Percentiles rank a stretch among this genome's conserved stretches.
Evolutionary conservation across 2,797 vertebrate species (phyloP).

Genomic region (Danionella dracula): DNA sequence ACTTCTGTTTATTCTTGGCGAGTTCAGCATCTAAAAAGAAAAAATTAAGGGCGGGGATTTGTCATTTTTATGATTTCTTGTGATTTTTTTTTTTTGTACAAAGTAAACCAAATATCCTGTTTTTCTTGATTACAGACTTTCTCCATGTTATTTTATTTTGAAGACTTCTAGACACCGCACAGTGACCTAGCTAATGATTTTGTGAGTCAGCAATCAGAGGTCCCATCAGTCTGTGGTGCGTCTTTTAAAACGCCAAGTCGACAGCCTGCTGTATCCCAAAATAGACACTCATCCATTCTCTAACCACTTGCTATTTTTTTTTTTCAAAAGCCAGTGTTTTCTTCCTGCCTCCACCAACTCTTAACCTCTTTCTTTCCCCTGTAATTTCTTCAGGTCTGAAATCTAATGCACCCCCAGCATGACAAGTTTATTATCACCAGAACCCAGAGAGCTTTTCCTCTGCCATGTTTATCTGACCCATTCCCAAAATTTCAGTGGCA

Average conservation of each 20-base stretch:
- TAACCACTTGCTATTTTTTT: neutral
- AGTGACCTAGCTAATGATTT: constrained; percentile 62
- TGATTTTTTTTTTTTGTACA: constrained; percentile 7
- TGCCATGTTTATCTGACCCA: constrained; percentile 77
- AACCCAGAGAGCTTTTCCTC: constrained; percentile 69
- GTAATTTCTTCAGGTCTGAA: constrained; percentile 44
- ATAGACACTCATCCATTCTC: constrained; percentile 25
- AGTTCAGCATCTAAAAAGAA: neutral
- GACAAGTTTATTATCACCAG: constrained; percentile 76
- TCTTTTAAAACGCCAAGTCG: constrained; percentile 52
- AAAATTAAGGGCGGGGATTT: too few relatives aligned
- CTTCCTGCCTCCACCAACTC: constrained; percentile 8
- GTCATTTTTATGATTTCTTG: too few relatives aligned
- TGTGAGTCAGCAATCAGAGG: constrained; percentile 55
- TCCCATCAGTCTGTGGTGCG: constrained; percentile 56
- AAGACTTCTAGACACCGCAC: constrained; percentile 46
- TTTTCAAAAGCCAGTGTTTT: constrained; percentile 9
- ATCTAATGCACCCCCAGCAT: constrained; percentile 55
- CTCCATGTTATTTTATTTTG: constrained; percentile 13
- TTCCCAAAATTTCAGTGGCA: constrained; percentile 78
- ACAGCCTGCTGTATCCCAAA: constrained; percentile 47
- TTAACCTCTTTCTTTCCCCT: constrained; percentile 14
- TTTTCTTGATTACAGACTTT: neutral
- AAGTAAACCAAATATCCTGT: neutral
- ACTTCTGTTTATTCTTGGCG: constrained; percentile 11